These are phyloP conservation scores for Halocynthia aurantium DNA, from an alignment of 23 tunicate species.

Conservation along the genomic window DNA sequence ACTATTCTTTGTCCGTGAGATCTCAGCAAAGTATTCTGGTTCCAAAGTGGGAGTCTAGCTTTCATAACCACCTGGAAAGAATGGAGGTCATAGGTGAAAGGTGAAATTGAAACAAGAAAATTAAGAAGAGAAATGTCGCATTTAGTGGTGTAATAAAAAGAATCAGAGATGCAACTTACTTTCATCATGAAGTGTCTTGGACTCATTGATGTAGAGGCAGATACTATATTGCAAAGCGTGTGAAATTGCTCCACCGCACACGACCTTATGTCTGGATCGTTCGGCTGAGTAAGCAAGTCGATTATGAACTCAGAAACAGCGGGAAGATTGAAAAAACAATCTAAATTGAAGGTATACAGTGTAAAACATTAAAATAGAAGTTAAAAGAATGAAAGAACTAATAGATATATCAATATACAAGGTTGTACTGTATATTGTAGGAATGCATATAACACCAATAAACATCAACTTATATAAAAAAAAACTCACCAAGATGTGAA, in stretches of 20 bases:
- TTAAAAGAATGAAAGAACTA: neutral
- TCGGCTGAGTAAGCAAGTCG: slow-evolving; percentile 55
- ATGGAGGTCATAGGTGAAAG: neutral
- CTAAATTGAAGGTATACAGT: slow-evolving; percentile 6
- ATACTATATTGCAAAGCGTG: slow-evolving; percentile 29
- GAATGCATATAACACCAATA: neutral
- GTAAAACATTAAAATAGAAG: neutral
- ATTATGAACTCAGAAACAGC: slow-evolving; percentile 41
- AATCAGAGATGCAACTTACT: slow-evolving; percentile 18
- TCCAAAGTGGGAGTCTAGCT: slow-evolving; percentile 75
- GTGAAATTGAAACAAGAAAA: too few relatives aligned
- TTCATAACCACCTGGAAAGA: slow-evolving; percentile 36
- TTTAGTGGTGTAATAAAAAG: neutral
- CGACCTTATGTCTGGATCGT: slow-evolving; percentile 38
- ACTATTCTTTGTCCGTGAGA: slow-evolving; percentile 44
- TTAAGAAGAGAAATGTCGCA: too few relatives aligned
- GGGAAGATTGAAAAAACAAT: slow-evolving; percentile 60
- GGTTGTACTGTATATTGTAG: neutral
- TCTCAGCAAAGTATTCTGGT: slow-evolving; percentile 59
- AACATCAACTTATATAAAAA: neutral
- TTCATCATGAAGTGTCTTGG: slow-evolving; percentile 50
- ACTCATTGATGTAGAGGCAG: slow-evolving; percentile 25
- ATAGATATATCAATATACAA: neutral
- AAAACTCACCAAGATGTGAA: slow-evolving; percentile 35
- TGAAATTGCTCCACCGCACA: slow-evolving; percentile 63